Percentiles rank a stretch among this genome's conserved stretches.
Conservation (phyloP, 37 sponge, comb jelly and placozoan genomes). For the Spongilla lacustris region DNA sequence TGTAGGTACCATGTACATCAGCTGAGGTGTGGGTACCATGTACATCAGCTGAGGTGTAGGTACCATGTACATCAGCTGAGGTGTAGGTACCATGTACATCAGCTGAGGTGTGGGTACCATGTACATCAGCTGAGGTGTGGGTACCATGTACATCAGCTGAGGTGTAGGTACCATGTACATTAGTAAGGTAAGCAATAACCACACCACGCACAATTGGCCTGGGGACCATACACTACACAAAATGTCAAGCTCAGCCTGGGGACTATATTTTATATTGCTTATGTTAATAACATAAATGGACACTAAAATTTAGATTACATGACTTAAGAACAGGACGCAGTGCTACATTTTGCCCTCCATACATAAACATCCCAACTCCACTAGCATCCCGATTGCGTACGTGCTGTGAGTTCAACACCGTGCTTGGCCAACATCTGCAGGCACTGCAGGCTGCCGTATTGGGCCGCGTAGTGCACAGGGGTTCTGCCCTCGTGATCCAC, state of each 20-base stretch:
- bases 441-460: conserved; percentile 48
- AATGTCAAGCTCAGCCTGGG: too few species aligned
- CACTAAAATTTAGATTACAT: too few species aligned
- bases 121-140: conserved; percentile 36
- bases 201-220: too few species aligned
- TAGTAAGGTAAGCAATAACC: conserved; percentile 17
- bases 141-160: too few species aligned
- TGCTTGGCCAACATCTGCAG: conserved; percentile 33
- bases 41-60: too few species aligned
- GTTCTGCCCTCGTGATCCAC: conserved; percentile 65
- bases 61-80: conserved; percentile 57
- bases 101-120: conserved; percentile 42
- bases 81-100: conserved; percentile 47
- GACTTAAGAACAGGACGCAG: too few species aligned
- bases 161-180: conserved; percentile 47
- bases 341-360: too few species aligned
- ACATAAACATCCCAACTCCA: too few species aligned
- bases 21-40: conserved; percentile 10
- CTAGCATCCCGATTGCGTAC: conserved; percentile 6
- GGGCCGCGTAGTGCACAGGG: conserved; percentile 79
- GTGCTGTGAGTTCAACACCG: conserved; percentile 47
- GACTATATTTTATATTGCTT: too few species aligned
- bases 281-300: too few species aligned
- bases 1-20: conserved; percentile 56
- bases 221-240: too few species aligned